Percentiles rank a stretch among this genome's conserved stretches.
Evolutionary conservation across 2,888 invertebrate genomes (phyloP).

Genomic region (Arctia plantaginis): DNA sequence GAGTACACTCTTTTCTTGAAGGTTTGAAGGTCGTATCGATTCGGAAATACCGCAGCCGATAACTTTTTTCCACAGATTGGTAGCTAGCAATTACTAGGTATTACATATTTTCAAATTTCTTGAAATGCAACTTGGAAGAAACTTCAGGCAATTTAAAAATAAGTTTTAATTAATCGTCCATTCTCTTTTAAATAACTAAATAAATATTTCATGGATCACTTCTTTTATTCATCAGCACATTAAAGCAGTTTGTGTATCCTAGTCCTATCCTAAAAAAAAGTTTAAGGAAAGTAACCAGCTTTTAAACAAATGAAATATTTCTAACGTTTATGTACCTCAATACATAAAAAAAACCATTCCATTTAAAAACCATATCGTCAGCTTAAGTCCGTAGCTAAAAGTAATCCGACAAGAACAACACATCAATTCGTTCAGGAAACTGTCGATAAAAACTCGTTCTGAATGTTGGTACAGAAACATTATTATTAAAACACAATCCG

Average conservation of each 20-base stretch:
- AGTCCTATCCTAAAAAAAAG: not conserved
- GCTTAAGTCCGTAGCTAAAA: not conserved
- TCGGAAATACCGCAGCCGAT: no score
- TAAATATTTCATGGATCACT: not conserved
- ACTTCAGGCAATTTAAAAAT: no score
- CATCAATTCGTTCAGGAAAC: conserved; percentile 4
- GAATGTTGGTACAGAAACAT: conserved; percentile 18
- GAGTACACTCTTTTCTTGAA: no score
- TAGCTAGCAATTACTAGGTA: no score
- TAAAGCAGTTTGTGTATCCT: not conserved
- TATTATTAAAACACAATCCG: conserved; percentile 36
- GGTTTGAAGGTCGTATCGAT: no score
- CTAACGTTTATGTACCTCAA: not conserved
- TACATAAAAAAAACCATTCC: not conserved
- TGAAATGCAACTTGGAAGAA: no score
- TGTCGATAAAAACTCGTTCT: not conserved
- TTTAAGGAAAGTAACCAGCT: not conserved
- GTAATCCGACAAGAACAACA: not conserved
- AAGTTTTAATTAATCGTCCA: no score
- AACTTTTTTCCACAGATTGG: no score
- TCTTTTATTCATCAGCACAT: not conserved
- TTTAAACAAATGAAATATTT: not conserved
- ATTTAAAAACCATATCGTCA: not conserved
- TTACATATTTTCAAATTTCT: not conserved
- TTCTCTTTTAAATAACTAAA: not conserved